Conservation (phyloP, 2,888 invertebrate genomes). For the Dynastes tityus region DNA sequence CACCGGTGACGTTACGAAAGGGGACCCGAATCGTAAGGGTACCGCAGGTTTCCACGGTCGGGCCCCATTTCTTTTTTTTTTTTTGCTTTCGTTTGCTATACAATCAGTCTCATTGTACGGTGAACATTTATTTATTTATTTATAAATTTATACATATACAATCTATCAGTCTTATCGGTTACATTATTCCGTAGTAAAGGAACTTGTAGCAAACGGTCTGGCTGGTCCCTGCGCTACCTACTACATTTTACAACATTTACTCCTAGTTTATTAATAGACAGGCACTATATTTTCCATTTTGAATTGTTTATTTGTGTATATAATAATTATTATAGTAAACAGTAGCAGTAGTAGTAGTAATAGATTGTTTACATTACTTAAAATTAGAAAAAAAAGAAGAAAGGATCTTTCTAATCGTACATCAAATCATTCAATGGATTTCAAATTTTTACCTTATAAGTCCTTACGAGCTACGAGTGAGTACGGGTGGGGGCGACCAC, state of each 20-base stretch:
- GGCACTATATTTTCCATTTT: constrained; percentile 64
- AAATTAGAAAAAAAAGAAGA: background rate
- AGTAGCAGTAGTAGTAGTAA: constrained; percentile 18
- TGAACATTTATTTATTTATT: constrained; percentile 43
- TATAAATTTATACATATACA: constrained; percentile 51
- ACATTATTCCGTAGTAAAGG: constrained; percentile 64
- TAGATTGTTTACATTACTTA: constrained; percentile 39
- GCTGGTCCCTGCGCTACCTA: constrained; percentile 58
- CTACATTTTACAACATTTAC: background rate
- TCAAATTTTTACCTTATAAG: constrained; percentile 24
- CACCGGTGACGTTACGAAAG: constrained; percentile 59
- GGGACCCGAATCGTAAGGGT: background rate
- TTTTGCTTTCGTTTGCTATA: constrained; percentile 58
- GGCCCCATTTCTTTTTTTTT: constrained; percentile 34
- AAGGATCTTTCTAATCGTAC: constrained; percentile 1
- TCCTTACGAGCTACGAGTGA: constrained; percentile 59
- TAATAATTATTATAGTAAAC: constrained; percentile 40
- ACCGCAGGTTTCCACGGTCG: constrained; percentile 23
- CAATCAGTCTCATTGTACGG: constrained; percentile 58
- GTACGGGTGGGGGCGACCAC: constrained; percentile 68
- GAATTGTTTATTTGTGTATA: constrained; percentile 38
- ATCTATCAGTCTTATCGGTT: constrained; percentile 69
- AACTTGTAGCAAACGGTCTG: constrained; percentile 67
- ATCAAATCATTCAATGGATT: background rate
- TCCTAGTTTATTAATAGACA: constrained; percentile 58